Evolutionary conservation across 1,140 invertebrate genomes (phyloP), one percentile per base, ranked within the genome.

Genomic region (Drosophila parabipectinata): DNA sequence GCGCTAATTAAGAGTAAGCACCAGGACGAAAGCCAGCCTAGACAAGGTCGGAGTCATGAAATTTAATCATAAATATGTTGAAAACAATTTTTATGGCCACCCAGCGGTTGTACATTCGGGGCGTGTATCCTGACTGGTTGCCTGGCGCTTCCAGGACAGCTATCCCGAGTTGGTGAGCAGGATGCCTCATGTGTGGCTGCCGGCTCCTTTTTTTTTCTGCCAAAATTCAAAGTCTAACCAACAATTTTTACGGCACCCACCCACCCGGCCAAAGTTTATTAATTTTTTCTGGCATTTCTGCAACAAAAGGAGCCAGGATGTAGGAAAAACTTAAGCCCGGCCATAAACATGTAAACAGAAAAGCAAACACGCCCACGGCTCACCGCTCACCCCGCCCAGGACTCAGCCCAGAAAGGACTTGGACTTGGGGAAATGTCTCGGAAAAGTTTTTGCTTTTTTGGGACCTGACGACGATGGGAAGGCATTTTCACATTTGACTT

Each of bases 401-500:
- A 26, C 5, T 5, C 26, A 6, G 26, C 4, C 26, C 26, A 7
- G 39, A 12, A 12, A 10, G 34, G 10, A 10, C 12, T 10, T 12
- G 32, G 10, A 51, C 74, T 82, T 72, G 68, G 58, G 64, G 67
- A 83, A 62, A 72, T 76, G 71, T 58, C 44, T 55, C 24, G 52
- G 56, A 60, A 78, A 77, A 83, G 50, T 75, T 83, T 79, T 83
- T 79, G 32, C 21, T 68, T 68, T 54, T 54, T 30, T 53, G 60
- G 50, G 50, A 10, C 30, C 28, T 54, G 41, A 51, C 9, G 14
- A 41, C 9, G 14, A 41, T 15, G 18, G 41, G 51, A 75, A 66
- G 61, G 66, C 56, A 76, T 79, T 67, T 55, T 76, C 80, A 83
- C 79, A 79, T 77, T 79, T 84, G 62, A 76, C 62, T 78, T 54